Percentiles rank a stretch among this genome's conserved stretches.
Evolutionary conservation across 2,113 vertebrate species (phyloP).

Genomic region (Chiloscyllium plagiosum): DNA sequence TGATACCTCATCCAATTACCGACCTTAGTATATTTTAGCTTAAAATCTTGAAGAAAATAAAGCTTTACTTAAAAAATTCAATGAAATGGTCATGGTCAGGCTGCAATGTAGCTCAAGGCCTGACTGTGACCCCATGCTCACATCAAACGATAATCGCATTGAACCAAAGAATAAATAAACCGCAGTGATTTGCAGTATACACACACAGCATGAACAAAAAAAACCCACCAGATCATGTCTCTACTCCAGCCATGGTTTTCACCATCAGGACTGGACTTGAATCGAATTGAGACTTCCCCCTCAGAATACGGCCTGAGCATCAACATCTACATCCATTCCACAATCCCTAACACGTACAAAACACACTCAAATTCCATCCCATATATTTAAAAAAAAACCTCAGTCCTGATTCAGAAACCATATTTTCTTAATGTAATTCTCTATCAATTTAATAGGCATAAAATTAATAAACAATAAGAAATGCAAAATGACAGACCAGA

Average conservation of each 20-base stretch:
- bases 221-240: background rate
- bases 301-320: background rate
- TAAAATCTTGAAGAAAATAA: conserved; percentile 14
- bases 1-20: background rate
- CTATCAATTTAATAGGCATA: background rate
- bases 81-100: background rate
- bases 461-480: conserved; percentile 21
- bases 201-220: background rate
- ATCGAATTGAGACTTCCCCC: background rate
- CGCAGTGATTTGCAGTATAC: background rate
- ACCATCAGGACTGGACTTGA: background rate
- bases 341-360: background rate
- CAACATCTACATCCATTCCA: background rate
- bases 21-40: background rate
- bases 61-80: background rate
- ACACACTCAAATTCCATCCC: background rate
- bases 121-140: background rate
- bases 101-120: too few relatives aligned
- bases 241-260: background rate
- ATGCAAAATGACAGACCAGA: background rate
- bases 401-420: background rate
- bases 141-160: background rate
- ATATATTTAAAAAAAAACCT: background rate
- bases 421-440: background rate
- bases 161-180: background rate